These are phyloP conservation scores for Meteorus sp. DNA, from an alignment of 1,140 invertebrate species.

Conservation along the genomic window DNA sequence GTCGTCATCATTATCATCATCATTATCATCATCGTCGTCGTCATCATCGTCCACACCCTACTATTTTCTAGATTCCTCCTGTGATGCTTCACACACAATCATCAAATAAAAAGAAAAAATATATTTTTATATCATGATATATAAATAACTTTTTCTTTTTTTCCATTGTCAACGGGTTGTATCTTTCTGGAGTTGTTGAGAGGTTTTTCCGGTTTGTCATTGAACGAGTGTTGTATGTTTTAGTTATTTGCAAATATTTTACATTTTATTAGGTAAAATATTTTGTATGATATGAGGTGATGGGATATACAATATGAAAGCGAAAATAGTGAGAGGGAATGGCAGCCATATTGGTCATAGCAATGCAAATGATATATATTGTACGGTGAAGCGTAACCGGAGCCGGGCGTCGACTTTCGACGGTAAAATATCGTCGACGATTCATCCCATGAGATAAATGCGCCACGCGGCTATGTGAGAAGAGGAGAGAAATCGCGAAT, in stretches of 20 bases:
- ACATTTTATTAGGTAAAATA: neutral
- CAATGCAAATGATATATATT: slow-evolving; percentile 31
- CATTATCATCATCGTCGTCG: neutral
- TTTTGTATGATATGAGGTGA: neutral
- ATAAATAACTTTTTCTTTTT: neutral
- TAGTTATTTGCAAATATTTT: slow-evolving; percentile 1
- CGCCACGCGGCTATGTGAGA: slow-evolving; percentile 14
- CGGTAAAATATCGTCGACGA: slow-evolving; percentile 36
- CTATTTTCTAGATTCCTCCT: neutral
- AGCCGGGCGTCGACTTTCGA: slow-evolving; percentile 33
- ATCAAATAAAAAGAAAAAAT: neutral
- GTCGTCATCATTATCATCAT: slow-evolving; percentile 1
- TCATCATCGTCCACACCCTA: slow-evolving; percentile 1
- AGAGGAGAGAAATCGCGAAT: slow-evolving; percentile 15
- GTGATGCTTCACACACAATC: neutral
- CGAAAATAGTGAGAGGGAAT: neutral
- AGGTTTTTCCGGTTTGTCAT: slow-evolving; percentile 2
- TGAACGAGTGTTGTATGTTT: neutral
- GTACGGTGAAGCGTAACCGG: slow-evolving; percentile 34
- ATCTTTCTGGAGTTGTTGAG: neutral
- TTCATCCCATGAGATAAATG: slow-evolving; percentile 34
- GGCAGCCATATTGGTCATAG: slow-evolving; percentile 1
- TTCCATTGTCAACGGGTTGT: neutral
- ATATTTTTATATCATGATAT: neutral
- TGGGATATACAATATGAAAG: neutral